Base-by-base conservation (phyloP, 2,797 vertebrate genomes). In the Lutjanus campechanus region DNA sequence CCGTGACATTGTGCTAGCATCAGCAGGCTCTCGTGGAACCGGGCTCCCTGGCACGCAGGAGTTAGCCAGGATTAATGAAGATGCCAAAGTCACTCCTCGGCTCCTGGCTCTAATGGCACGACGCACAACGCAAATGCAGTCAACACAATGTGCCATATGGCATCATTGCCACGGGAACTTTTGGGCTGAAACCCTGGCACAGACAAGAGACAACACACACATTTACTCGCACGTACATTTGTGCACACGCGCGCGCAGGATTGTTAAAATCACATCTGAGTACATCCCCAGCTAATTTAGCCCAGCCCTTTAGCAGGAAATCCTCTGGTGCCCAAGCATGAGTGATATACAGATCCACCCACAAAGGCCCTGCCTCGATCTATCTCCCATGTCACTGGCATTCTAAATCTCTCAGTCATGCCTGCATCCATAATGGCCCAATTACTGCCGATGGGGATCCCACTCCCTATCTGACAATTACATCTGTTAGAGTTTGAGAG, bases 401-500 rank as follows among this genome's bases (percentile, higher is more conserved):
- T 91, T 92, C 87, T 86, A 87, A 87, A 92, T 90, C 93, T 93
- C 93, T 94, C 93, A 87, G 88, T 94, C 92, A 94, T 92, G 91
- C 92, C 88, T 93, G 94, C 93, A 96, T 95, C 95, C 94, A 95
- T 96, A 95, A 96, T 92, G 91, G 91, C 83, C 92, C 95, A 95
- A 95, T 96, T 95, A 95, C 95, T 94, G 94, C 92, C 93, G 85
- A 93, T 92, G 92, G 94, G 94, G 92, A 92, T 94, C 90, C 90
- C 87, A 92, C 85, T 95, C 93, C 92, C 93, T 89, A 88, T 94
- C 92, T 93, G 95, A 95, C 94, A 95, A 95, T 96, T 94, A 95
- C 93, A 95, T 95, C 94, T 95, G 93, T 95, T 95, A 91, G 94
- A 91, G 85, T 95, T 93, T 92, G 93, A 94, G 92, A 93, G 93